Conservation (phyloP, 1,140 invertebrate genomes). For the Wasmannia auropunctata region DNA sequence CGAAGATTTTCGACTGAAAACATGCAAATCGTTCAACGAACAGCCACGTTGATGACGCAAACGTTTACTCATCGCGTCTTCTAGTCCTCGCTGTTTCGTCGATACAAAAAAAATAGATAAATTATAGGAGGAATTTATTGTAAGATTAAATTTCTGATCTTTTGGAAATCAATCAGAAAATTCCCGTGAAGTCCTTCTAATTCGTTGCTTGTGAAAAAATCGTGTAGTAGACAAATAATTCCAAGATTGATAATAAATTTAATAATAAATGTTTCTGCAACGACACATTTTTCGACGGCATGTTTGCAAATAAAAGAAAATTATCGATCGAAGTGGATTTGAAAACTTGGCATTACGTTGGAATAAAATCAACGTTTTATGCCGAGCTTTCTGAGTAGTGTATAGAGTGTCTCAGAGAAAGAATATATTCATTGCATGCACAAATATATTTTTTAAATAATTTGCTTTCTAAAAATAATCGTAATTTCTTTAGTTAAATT, state of each 20-base stretch:
- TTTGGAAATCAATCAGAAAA: not conserved
- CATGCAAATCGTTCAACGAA: constrained; percentile 22
- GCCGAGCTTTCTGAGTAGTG: not conserved
- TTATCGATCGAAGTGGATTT: not conserved
- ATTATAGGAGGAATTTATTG: constrained; percentile 5
- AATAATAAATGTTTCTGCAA: not conserved
- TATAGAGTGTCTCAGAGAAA: not conserved
- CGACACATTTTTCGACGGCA: not conserved
- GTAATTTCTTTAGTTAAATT: constrained; percentile 4
- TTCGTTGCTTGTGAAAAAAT: not conserved
- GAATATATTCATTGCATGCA: not conserved
- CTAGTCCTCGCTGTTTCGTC: constrained; percentile 74
- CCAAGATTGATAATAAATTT: constrained; percentile 13
- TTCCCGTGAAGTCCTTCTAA: not conserved
- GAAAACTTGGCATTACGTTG: constrained; percentile 1
- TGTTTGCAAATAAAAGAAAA: not conserved
- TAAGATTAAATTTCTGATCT: constrained; percentile 6
- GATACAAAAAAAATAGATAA: constrained; percentile 15
- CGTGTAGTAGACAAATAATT: not conserved
- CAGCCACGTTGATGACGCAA: constrained; percentile 34
- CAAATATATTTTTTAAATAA: constrained; percentile 14
- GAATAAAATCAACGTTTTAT: not conserved
- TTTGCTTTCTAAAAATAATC: not conserved
- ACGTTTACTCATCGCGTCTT: constrained; percentile 68
- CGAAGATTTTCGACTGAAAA: constrained; percentile 28